Conservation (phyloP, 1,140 invertebrate genomes). For the Macrobrachium rosenbergii region DNA sequence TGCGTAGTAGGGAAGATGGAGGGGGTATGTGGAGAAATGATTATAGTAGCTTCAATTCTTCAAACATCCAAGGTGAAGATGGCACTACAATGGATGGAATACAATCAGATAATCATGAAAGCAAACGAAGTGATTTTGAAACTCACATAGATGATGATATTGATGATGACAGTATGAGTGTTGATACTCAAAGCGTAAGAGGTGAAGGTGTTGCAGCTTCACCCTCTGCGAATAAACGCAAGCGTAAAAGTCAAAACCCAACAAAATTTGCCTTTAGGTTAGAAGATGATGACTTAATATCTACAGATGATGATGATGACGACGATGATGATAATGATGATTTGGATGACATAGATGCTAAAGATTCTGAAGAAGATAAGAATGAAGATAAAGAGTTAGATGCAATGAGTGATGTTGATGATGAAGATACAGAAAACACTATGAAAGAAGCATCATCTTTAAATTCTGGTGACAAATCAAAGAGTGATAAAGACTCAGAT, state of each 20-base stretch:
- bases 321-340: constrained; percentile 69
- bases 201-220: constrained; percentile 72
- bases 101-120: constrained; percentile 26
- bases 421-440: constrained; percentile 76
- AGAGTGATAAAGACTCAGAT: constrained; percentile 61
- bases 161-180: constrained; percentile 75
- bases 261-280: constrained; percentile 79
- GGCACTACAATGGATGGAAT: constrained; percentile 20
- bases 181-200: constrained; percentile 74
- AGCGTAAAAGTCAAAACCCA: constrained; percentile 93
- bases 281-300: constrained; percentile 75
- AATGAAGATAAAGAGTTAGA: constrained; percentile 68
- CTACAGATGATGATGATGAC: constrained; percentile 75
- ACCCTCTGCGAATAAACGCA: constrained; percentile 76
- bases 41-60: constrained; percentile 35
- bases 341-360: constrained; percentile 77
- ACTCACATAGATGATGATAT: constrained; percentile 75
- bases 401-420: constrained; percentile 76
- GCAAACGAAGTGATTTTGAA: constrained; percentile 73
- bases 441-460: constrained; percentile 70
- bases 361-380: constrained; percentile 68
- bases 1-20: constrained; percentile 71
- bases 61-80: constrained; percentile 2
- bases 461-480: constrained; percentile 58
- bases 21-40: constrained; percentile 65